Evolutionary conservation across 2,888 invertebrate genomes (phyloP).

Genomic region (Catocala sponsa): DNA sequence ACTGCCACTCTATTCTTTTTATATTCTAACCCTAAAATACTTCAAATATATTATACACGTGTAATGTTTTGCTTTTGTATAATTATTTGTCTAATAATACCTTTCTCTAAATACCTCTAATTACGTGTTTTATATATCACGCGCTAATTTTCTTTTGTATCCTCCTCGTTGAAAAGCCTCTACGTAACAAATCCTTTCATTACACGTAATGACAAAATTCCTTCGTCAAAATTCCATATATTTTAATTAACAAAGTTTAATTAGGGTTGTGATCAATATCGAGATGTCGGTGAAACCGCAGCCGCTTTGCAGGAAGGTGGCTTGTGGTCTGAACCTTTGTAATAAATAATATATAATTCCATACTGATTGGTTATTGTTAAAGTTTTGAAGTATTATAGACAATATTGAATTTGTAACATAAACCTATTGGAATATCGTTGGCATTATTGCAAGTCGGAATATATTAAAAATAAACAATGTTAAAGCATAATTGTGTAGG

Average conservation of each 20-base stretch:
- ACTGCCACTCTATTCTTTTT: no score
- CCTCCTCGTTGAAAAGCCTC: not conserved
- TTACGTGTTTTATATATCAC: not conserved
- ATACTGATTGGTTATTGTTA: no score
- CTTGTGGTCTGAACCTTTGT: not conserved
- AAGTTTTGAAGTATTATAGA: no score
- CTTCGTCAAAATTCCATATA: constrained; percentile 25
- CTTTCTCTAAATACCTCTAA: not conserved
- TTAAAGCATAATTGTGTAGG: no score
- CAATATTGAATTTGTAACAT: no score
- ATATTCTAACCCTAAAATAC: no score
- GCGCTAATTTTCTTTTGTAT: not conserved
- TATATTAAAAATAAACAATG: no score
- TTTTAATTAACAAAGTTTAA: constrained; percentile 46
- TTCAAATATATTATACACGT: no score
- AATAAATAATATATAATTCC: not conserved
- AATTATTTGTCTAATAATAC: not conserved
- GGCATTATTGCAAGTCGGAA: no score
- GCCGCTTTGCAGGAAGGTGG: constrained; percentile 10
- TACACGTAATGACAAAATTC: constrained; percentile 17
- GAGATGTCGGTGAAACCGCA: constrained; percentile 25
- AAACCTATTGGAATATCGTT: no score
- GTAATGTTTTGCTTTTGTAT: not conserved
- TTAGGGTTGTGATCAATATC: constrained; percentile 28
- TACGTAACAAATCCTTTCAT: constrained; percentile 11